Evolutionary conservation across 2,888 invertebrate species (phyloP), one percentile per base, ranked within the genome.

Genomic region (Stenolophus ochropezus): DNA sequence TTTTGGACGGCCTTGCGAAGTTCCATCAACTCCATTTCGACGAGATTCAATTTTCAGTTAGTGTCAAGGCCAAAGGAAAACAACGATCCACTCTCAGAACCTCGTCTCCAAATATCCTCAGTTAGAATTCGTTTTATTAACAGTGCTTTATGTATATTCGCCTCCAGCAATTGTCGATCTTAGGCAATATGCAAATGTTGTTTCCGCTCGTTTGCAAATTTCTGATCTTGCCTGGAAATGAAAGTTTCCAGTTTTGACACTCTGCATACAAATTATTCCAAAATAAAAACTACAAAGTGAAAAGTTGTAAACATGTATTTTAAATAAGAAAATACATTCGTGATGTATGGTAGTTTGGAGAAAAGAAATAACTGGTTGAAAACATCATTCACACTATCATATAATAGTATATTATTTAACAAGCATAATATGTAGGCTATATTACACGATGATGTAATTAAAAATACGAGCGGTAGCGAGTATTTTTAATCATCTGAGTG

Each of bases 101-200:
- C 6, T 73, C 73, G 20, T 27, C 47, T 69, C 18, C n/a, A 14
- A 47, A 73, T 47, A 47, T 73, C 14, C 11, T n/a, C 16, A 21
- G 65, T 65, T 65, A 42, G 47, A 71, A n/a, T 71, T 73, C 73
- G 21, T 47, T 65, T 71, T 71, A 47, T 71, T 71, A 47, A 71
- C 71, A 47, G 71, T 71, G 71, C 47, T 71, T 69, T 69, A 69
- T 71, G 71, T 58, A 71, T 8, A 42, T 73, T 18, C 47, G 47
- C 73, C 73, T 47, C 3, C n/a, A 23, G 73, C 73, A 73, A 47
- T 27, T 51, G 27, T 11, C 16, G 53, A 27, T 61, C 56, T 53
- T n/a, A 58, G 25, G 3, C 25, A 61, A 20, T 61, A 61, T 61
- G 61, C 61, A 61, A 61, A 61, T 61, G 20, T 23, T n/a, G 23